phyloP scores from a whole-genome alignment of 2,797 vertebrate species.

The Antrozous pallidus region DNA sequence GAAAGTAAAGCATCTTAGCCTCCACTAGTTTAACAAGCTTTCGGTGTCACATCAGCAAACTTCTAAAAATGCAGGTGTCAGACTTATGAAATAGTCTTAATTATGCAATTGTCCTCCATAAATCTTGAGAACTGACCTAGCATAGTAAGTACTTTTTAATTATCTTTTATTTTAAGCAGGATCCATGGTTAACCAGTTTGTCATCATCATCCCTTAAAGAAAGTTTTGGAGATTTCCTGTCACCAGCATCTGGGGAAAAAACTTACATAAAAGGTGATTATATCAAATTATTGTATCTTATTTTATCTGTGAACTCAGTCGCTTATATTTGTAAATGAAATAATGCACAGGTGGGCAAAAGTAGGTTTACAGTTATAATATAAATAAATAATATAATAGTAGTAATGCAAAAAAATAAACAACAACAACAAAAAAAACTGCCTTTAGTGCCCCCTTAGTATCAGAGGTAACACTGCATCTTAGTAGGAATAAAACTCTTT shows the following conservation, averaged over 20 bases:
- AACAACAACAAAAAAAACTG: neutral
- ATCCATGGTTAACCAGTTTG: slow-evolving; percentile 55
- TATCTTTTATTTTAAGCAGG: slow-evolving; percentile 61
- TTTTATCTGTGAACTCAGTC: neutral
- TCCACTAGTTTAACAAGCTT: neutral
- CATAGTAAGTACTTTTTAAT: neutral
- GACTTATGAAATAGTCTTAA: neutral
- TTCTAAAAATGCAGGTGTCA: neutral
- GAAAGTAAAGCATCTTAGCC: neutral
- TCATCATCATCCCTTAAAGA: slow-evolving; percentile 75
- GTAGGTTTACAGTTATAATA: neutral
- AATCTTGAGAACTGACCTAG: neutral
- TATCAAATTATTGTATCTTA: neutral
- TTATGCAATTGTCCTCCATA: neutral
- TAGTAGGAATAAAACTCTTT: neutral
- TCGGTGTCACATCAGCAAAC: neutral
- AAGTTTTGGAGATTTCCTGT: slow-evolving; percentile 71
- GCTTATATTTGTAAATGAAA: neutral
- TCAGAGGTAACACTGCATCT: too few relatives aligned
- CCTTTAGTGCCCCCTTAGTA: neutral
- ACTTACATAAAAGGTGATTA: slow-evolving; percentile 80
- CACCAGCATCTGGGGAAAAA: slow-evolving; percentile 72
- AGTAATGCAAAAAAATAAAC: too few relatives aligned
- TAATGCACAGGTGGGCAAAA: neutral
- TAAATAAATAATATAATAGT: neutral